Evolutionary conservation across 2,888 invertebrate genomes (phyloP).

Genomic region (Machimus rusticus): DNA sequence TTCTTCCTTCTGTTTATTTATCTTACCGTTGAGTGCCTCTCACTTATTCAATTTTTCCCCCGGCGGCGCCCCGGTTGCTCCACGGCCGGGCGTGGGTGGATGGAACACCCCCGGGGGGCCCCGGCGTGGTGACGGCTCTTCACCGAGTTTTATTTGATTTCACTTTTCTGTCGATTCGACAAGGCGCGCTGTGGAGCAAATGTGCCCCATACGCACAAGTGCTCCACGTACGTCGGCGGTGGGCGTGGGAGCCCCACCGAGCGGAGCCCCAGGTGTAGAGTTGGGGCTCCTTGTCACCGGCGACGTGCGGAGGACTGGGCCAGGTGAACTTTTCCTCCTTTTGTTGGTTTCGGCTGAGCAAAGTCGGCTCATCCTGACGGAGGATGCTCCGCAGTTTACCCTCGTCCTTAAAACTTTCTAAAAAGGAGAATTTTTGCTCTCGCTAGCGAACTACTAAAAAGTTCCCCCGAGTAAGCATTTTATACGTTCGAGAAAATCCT

Average conservation of each 20-base stretch:
- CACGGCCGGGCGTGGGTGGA: background rate
- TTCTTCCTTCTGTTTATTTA: background rate
- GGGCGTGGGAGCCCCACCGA: too few species aligned
- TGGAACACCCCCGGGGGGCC: background rate
- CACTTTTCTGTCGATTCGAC: conserved; percentile 6
- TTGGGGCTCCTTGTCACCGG: background rate
- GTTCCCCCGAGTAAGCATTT: background rate
- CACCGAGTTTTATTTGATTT: conserved; percentile 11
- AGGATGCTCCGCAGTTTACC: background rate
- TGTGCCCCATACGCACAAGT: background rate
- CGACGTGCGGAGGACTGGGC: background rate
- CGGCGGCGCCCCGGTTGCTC: background rate
- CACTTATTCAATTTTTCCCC: conserved; percentile 25
- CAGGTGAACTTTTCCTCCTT: background rate
- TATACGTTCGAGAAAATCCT: background rate
- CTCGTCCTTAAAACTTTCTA: background rate
- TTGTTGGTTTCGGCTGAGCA: background rate
- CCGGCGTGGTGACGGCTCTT: background rate
- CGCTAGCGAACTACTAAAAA: background rate
- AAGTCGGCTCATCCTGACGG: background rate
- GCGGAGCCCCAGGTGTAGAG: background rate
- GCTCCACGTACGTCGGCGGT: background rate
- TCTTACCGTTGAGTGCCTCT: background rate
- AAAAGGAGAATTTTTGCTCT: background rate
- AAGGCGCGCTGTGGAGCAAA: background rate